Percentiles rank a stretch among this genome's conserved stretches.
Evolutionary conservation across 2,797 vertebrate species (phyloP).

Genomic region (Bradypus variegatus): DNA sequence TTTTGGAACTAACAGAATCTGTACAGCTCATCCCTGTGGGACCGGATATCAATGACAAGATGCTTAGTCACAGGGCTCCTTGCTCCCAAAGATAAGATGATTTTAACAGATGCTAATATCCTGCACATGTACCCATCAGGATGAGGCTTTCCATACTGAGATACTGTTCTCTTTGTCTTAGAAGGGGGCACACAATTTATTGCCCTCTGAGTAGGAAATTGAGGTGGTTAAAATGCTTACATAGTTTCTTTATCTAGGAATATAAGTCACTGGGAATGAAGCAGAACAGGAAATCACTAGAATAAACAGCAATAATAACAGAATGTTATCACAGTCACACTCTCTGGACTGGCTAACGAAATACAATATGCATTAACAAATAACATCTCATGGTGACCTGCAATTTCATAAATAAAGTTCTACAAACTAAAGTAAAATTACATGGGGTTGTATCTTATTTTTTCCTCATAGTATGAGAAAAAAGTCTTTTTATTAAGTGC

Average conservation of each 20-base stretch:
- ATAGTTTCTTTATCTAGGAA: constrained; percentile 52
- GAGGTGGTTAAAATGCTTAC: constrained; percentile 52
- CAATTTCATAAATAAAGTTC: neutral
- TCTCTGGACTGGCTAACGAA: constrained; percentile 26
- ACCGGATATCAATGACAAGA: neutral
- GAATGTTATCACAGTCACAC: constrained; percentile 18
- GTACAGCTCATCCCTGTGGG: neutral
- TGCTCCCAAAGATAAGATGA: constrained; percentile 23
- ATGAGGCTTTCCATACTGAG: constrained; percentile 26
- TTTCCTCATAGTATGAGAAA: neutral
- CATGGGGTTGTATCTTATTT: neutral
- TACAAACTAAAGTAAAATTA: neutral
- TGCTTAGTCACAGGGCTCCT: neutral
- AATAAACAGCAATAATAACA: constrained; percentile 29
- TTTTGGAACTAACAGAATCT: neutral
- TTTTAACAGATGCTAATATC: constrained; percentile 50
- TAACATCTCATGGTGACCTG: neutral
- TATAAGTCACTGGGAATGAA: constrained; percentile 54
- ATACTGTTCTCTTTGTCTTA: constrained; percentile 40
- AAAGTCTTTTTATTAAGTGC: neutral
- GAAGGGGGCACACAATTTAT: constrained; percentile 19
- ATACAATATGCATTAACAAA: neutral
- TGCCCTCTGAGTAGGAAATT: constrained; percentile 44
- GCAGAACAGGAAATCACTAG: constrained; percentile 40
- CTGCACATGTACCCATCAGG: neutral